Percentiles rank a stretch among this genome's conserved stretches.
Evolutionary conservation across 2,888 invertebrate genomes (phyloP).

Genomic region (Nycteola revayana): DNA sequence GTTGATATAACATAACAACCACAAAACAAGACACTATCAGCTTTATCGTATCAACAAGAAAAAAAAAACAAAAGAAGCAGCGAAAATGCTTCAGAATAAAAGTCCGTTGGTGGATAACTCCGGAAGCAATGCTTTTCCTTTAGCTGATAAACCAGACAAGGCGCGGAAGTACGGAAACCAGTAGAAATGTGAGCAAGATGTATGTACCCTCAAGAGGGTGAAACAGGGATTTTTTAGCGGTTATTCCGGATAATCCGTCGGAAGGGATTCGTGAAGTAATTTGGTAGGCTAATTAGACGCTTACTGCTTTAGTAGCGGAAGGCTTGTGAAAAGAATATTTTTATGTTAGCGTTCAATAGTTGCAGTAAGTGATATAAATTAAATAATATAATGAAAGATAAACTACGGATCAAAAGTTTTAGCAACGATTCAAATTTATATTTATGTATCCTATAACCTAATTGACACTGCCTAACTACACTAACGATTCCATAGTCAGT

Average conservation of each 20-base stretch:
- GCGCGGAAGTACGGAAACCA: slow-evolving; percentile 53
- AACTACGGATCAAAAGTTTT: too few relatives aligned
- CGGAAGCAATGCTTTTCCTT: slow-evolving; percentile 74
- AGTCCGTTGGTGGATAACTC: slow-evolving; percentile 49
- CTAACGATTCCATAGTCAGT: too few relatives aligned
- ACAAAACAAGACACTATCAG: slow-evolving; percentile 44
- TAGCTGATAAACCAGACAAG: slow-evolving; percentile 71
- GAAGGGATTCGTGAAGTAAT: slow-evolving; percentile 53
- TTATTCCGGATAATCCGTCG: slow-evolving; percentile 40
- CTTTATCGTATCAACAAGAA: slow-evolving; percentile 36
- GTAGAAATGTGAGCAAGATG: slow-evolving; percentile 59
- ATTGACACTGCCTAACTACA: too few relatives aligned
- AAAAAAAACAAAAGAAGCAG: slow-evolving; percentile 40
- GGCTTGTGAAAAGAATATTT: too few relatives aligned
- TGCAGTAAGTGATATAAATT: too few relatives aligned
- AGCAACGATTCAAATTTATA: too few relatives aligned
- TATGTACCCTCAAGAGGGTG: slow-evolving; percentile 52
- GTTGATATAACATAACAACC: slow-evolving; percentile 38
- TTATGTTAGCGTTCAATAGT: too few relatives aligned
- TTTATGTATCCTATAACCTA: too few relatives aligned
- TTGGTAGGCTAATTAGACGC: slow-evolving; percentile 53
- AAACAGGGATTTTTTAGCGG: slow-evolving; percentile 39
- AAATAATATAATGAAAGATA: too few relatives aligned
- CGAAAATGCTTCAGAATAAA: slow-evolving; percentile 43
- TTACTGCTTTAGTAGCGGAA: neutral